Conservation (phyloP, 2,888 invertebrate genomes). For the Dasypolia templi region DNA sequence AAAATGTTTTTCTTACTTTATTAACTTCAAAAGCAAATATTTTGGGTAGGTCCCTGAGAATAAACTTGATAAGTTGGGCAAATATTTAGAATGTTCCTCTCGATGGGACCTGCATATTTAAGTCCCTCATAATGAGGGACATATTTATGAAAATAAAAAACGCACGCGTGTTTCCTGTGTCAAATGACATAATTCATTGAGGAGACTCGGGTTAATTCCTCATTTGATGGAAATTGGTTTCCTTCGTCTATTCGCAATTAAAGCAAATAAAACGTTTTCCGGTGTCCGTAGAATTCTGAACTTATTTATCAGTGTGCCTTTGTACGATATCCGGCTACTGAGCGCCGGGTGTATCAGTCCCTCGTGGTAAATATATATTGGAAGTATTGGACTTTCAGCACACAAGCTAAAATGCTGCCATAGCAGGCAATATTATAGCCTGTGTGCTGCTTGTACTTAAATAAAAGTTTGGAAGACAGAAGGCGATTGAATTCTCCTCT, state of each 20-base stretch:
- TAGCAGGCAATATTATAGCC: no score
- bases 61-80: no score
- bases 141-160: constrained; percentile 53
- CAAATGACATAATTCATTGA: constrained; percentile 46
- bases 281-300: constrained; percentile 18
- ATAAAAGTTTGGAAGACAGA: neutral
- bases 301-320: constrained; percentile 35
- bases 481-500: neutral
- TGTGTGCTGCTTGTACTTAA: no score
- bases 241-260: constrained; percentile 9
- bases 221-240: no score
- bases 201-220: no score
- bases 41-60: no score
- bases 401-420: neutral
- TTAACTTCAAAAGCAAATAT: no score
- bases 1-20: no score
- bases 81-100: constrained; percentile 36
- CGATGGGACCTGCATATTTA: constrained; percentile 30
- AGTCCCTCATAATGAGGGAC: no score
- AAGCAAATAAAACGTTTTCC: constrained; percentile 42
- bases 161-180: constrained; percentile 35
- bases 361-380: constrained; percentile 14
- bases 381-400: constrained; percentile 13
- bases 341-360: constrained; percentile 42
- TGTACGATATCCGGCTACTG: constrained; percentile 25